Evolutionary conservation across 2,797 vertebrate genomes (phyloP), one percentile per base, ranked within the genome.

Genomic region (Falco berigora): DNA sequence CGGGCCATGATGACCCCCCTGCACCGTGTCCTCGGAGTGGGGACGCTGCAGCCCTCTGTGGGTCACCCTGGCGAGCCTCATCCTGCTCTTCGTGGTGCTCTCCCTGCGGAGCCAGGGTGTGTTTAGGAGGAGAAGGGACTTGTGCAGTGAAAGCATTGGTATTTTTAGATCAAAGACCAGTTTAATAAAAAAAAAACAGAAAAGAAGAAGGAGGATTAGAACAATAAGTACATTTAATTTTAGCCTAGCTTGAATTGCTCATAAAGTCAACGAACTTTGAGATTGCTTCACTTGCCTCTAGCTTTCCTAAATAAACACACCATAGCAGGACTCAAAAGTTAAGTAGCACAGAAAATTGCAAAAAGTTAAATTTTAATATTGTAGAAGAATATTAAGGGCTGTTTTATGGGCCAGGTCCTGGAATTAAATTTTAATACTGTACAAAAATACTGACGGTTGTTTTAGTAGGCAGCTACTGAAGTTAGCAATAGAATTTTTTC

Each of bases 141-240:
- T 2, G 2, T 42, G 64, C 44, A 38, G 53, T 1, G 18, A 63
- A 38, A 47, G 32, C 30, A 1, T 34, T 5, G 19, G 5, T 92
- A 63, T 81, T 96, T 95, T 86, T 77, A 81, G 90, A 84, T 89
- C 77, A 80, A 88, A 88, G 53, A 36, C 14, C 25, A 44, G 16
- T 69, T 94, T 62, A 77, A 86, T 68, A 30, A 42, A 32, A 27
- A 22, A 30, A 23, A 14, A 1, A 19, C 25, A 15, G 34, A 40
- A 38, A 30, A 84, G 20, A 12, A 78, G 49, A 4, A 78, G 81
- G 82, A 71, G 66, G 73, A 68, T 95, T 90, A 93, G 79, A 92
- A 92, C 88, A 95, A 94, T 83, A 30, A 91, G 66, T n/a, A n/a
- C 67, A 53, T 96, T 96, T 94, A 86, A 81, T 61, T 93, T 93